Evolutionary conservation across 2,113 vertebrate species (phyloP), one percentile per base, ranked within the genome.

Genomic region (Callopanchax toddi): DNA sequence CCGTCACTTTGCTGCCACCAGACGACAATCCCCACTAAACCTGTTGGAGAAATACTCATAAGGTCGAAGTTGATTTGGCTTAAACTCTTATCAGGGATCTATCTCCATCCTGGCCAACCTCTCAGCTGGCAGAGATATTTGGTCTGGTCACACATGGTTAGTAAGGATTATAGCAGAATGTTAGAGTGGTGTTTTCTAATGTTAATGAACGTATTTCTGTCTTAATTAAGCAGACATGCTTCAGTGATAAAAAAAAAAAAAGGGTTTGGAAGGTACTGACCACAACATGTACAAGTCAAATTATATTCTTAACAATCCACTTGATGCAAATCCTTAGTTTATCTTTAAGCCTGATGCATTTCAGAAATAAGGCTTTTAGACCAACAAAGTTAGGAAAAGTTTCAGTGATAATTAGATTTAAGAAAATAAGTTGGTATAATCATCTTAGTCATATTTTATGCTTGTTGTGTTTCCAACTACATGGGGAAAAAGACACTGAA

Each of bases 61-160:
- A 22, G 29, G 8, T 56, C 21, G 15, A 42, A 56, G 37, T 15
- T 42, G 21, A 56, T 40, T 42, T n/a, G 16, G 21, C 10, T 56
- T 56, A 42, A 22, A 40, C 36, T 56, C 15, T 56, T 53, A 53
- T 53, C 50, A 20, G 26, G 29, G 26, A 52, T 40, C 20, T 40
- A 40, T 56, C 36, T 23, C n/a, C 10, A 12, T 21, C 34, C 20
- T 55, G 20, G 34, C 25, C 21, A 40, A 56, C 17, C 37, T 5
- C 23, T 58, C 6, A 29, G 26, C 11, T 22, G 26, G 25, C 25
- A 43, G 42, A 12, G 7, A 15, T 42, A n/a, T 23, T 20, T 12
- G 21, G 11, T 20, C 26, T 4, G n/a, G 22, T 42, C 11, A 9
- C 7, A 56, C 2, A 7, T 23, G 22, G 13, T 12, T 32, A 2